These are phyloP conservation scores for Euspilapteryx auroguttella DNA, from an alignment of 2,888 invertebrate species.

Conservation along the genomic window DNA sequence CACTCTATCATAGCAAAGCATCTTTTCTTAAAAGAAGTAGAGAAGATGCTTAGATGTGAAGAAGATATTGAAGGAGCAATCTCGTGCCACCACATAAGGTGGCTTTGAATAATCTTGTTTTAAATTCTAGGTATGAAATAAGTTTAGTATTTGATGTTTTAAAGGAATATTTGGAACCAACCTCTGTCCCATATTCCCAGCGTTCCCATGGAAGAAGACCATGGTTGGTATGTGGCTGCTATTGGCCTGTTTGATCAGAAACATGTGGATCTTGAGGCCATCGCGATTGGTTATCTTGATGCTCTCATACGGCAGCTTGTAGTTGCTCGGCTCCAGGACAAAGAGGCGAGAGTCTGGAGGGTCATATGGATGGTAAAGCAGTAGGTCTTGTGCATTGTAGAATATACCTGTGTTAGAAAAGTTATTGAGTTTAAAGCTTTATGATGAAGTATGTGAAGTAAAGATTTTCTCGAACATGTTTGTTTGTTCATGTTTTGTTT, in stretches of 20 bases:
- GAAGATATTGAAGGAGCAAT: no score
- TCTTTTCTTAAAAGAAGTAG: no score
- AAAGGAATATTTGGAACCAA: no score
- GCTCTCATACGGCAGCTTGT: slow-evolving; percentile 86
- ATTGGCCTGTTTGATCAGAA: slow-evolving; percentile 75
- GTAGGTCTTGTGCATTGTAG: slow-evolving; percentile 83
- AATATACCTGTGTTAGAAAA: slow-evolving; percentile 66
- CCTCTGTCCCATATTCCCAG: slow-evolving; percentile 95
- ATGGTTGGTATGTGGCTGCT: slow-evolving; percentile 77
- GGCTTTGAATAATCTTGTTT: no score
- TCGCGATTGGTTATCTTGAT: slow-evolving; percentile 69
- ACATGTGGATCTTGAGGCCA: slow-evolving; percentile 78
- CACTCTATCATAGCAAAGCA: no score
- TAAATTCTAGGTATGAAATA: no score
- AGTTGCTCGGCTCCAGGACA: slow-evolving; percentile 84
- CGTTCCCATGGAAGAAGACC: slow-evolving; percentile 94
- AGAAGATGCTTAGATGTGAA: no score
- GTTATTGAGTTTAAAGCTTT: neutral
- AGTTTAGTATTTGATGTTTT: no score
- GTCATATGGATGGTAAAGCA: slow-evolving; percentile 88
- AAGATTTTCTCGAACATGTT: neutral
- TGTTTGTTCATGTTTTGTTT: neutral
- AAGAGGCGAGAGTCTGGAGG: slow-evolving; percentile 87
- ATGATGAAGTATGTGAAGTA: neutral
- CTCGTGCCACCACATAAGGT: no score